These are phyloP conservation scores for Drosophila paranaensis DNA, from an alignment of 2,888 invertebrate species.

Conservation along the genomic window DNA sequence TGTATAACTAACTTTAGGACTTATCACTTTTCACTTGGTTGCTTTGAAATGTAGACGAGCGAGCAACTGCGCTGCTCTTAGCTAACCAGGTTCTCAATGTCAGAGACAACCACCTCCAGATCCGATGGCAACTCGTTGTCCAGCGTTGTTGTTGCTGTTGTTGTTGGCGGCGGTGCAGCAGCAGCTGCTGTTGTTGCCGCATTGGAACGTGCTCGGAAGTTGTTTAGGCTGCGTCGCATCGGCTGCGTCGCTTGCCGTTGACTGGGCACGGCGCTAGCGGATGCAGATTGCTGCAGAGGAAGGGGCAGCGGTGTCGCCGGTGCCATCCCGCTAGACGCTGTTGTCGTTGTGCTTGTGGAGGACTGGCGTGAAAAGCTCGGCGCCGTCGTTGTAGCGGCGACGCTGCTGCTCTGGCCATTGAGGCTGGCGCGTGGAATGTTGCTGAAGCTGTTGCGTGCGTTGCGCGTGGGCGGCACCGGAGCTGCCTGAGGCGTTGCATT, in stretches of 20 bases:
- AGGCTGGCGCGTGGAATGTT: conserved; percentile 84
- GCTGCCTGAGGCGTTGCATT: conserved; percentile 64
- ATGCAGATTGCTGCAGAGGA: conserved; percentile 67
- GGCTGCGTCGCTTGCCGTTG: conserved; percentile 53
- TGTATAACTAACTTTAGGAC: conserved; percentile 81
- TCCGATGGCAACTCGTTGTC: conserved; percentile 82
- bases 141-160: conserved; percentile 39
- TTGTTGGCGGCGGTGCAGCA: not conserved
- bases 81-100: conserved; percentile 85
- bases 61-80: conserved; percentile 64
- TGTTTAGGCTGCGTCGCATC: conserved; percentile 56
- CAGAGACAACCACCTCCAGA: conserved; percentile 84
- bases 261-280: conserved; percentile 58
- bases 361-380: conserved; percentile 71
- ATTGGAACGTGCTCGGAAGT: conserved; percentile 60
- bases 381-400: conserved; percentile 49
- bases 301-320: conserved; percentile 24
- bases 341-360: conserved; percentile 70
- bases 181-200: conserved; percentile 9
- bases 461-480: conserved; percentile 68
- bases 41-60: conserved; percentile 53
- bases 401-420: conserved; percentile 55
- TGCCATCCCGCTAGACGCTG: conserved; percentile 48
- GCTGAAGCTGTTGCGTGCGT: conserved; percentile 81
- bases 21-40: conserved; percentile 81